Base-by-base conservation (phyloP, 2,888 invertebrate species). In the Caenorhabditis sp. region DNA sequence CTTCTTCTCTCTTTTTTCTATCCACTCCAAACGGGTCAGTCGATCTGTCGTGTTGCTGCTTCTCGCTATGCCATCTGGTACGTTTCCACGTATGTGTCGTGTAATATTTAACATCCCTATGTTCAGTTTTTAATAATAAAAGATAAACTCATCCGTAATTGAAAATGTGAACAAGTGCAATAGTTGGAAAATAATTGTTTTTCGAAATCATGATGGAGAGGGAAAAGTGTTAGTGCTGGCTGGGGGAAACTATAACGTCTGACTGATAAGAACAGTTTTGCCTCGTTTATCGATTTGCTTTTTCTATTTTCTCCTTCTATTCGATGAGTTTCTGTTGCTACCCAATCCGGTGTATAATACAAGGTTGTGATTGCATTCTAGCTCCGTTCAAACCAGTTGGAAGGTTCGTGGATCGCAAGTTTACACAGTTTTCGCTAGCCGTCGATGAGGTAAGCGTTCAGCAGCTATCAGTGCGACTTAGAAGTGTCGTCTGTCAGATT, bases 261-360 rank as follows among this genome's bases (percentile, higher is more conserved):
- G 18, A 67, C 15, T 76, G 76, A 76, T 76, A 76, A 76, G 76
- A 76, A 22, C 53, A 35, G 44, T 72, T 72, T 56, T 20, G 50
- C 51, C 1, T 24, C n/a, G 51, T 26, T 40, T 37, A 40, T 76
- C 61, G 58, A 74, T 67, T 60, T n/a, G n/a, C n/a, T 50, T 18
- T 37, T 11, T n/a, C 24, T 2, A 13, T 24, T 51, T 35, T 37
- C n/a, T 22, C 61, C 58, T 37, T 76, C 55, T 15, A 5, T 40
- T 28, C 13, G 24, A 67, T 67, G 67, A 40, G 58, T 26, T 28
- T 35, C 13, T 65, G 35, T n/a, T 18, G 37, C 15, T 53, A 32
- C 32, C 9, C 32, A 32, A 32, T 32, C 2, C 47, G n/a, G 18
- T n/a, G 18, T 11, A 18, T 47, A 3, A n/a, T 47, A n/a, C n/a